These are phyloP conservation scores for Agelastica alni DNA, from an alignment of 2,888 invertebrate species.

Conservation along the genomic window DNA sequence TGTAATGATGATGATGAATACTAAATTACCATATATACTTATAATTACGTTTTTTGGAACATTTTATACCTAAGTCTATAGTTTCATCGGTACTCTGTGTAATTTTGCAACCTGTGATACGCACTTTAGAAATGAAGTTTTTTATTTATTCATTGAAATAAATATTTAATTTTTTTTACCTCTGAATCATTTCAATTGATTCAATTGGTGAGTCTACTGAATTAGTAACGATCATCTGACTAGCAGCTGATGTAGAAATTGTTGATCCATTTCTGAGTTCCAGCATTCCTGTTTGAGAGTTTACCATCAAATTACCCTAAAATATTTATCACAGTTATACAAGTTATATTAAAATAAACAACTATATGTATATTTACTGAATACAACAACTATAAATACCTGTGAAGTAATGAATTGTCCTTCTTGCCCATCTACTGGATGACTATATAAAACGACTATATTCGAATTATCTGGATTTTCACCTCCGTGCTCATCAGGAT, in stretches of 20 bases:
- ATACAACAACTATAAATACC: constrained; percentile 28
- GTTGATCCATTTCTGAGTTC: constrained; percentile 49
- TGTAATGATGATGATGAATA: too few relatives aligned
- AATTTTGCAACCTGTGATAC: too few relatives aligned
- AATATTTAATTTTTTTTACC: constrained; percentile 42
- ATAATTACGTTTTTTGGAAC: too few relatives aligned
- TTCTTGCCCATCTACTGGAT: constrained; percentile 62
- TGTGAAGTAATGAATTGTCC: constrained; percentile 60
- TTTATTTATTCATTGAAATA: too few relatives aligned
- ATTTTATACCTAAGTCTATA: too few relatives aligned
- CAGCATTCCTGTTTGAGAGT: constrained; percentile 53
- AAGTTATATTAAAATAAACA: background rate
- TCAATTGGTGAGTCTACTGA: constrained; percentile 47
- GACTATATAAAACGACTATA: constrained; percentile 68
- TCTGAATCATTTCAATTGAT: constrained; percentile 56
- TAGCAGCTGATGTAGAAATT: constrained; percentile 40
- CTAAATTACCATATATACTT: too few relatives aligned
- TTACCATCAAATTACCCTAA: constrained; percentile 56
- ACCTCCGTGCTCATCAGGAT: constrained; percentile 49
- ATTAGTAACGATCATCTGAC: constrained; percentile 42
- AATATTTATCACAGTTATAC: too few relatives aligned
- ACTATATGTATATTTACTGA: background rate
- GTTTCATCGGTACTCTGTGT: too few relatives aligned
- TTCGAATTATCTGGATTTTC: constrained; percentile 62
- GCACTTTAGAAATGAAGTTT: too few relatives aligned